Conservation (phyloP, 2,113 vertebrate species). For the Calyptomena viridis region DNA sequence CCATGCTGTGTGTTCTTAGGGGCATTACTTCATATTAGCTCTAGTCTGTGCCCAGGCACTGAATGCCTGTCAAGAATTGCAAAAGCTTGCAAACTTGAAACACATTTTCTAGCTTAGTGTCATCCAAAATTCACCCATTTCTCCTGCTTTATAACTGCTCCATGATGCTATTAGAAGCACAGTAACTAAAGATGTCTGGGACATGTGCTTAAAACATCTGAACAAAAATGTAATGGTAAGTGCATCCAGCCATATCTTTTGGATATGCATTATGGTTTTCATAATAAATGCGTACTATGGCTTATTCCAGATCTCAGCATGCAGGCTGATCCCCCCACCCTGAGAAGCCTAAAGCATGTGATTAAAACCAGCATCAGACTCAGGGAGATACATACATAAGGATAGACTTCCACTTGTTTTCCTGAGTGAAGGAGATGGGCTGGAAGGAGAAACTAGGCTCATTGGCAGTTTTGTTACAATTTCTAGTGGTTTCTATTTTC, state of each 20-base stretch:
- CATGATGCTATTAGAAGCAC: too few relatives aligned
- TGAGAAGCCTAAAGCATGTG: not conserved
- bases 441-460: not conserved
- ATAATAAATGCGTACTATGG: not conserved
- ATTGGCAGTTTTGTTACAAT: not conserved
- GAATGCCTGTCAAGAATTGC: not conserved
- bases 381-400: not conserved
- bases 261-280: not conserved
- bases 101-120: not conserved
- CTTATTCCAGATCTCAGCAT: not conserved
- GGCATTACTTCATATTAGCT: not conserved
- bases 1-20: not conserved
- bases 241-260: not conserved
- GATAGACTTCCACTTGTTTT: not conserved
- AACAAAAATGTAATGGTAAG: not conserved
- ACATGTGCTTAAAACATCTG: not conserved
- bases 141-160: not conserved
- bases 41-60: not conserved
- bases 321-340: not conserved
- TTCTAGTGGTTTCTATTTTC: not conserved
- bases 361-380: not conserved
- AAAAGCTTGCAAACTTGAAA: not conserved
- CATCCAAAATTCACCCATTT: not conserved
- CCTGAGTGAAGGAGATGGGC: not conserved
- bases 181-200: not conserved